Percentiles rank a stretch among this genome's conserved stretches.
phyloP scores from a whole-genome alignment of 2,797 vertebrate genomes.

The Cossypha heuglini region DNA sequence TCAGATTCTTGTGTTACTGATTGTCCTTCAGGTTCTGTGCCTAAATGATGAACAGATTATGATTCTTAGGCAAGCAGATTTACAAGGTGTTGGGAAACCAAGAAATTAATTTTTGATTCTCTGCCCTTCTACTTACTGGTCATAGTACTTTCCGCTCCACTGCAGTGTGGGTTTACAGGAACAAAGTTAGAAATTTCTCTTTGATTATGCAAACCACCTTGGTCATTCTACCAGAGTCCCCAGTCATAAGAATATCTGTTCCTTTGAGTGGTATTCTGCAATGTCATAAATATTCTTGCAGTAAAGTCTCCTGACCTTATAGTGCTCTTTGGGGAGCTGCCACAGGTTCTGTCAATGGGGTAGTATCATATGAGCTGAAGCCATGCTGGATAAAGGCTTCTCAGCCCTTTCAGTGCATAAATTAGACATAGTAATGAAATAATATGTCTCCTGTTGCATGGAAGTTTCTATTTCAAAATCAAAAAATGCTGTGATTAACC shows the following conservation, averaged over 20 bases:
- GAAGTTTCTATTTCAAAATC: not conserved
- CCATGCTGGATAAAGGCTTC: not conserved
- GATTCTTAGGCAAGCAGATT: accelerated
- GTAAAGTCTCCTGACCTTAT: not conserved
- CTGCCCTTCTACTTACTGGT: not conserved
- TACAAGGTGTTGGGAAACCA: accelerated
- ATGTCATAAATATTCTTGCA: not conserved
- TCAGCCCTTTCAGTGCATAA: not conserved
- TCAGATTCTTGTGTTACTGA: not conserved
- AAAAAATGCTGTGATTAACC: not conserved
- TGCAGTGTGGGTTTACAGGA: not conserved
- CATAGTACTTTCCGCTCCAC: not conserved
- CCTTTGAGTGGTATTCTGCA: not conserved
- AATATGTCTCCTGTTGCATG: not conserved
- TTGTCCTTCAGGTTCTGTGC: not conserved
- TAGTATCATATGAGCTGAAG: not conserved
- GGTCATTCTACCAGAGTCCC: not conserved
- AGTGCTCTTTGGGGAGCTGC: not conserved
- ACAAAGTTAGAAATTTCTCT: not conserved
- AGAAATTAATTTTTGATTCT: not conserved
- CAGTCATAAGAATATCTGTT: not conserved
- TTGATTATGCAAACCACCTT: not conserved
- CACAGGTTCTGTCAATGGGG: not conserved
- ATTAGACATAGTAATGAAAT: not conserved
- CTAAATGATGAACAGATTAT: not conserved